Evolutionary conservation across 2,113 vertebrate species (phyloP), one percentile per base, ranked within the genome.

Genomic region (Geococcyx californianus): DNA sequence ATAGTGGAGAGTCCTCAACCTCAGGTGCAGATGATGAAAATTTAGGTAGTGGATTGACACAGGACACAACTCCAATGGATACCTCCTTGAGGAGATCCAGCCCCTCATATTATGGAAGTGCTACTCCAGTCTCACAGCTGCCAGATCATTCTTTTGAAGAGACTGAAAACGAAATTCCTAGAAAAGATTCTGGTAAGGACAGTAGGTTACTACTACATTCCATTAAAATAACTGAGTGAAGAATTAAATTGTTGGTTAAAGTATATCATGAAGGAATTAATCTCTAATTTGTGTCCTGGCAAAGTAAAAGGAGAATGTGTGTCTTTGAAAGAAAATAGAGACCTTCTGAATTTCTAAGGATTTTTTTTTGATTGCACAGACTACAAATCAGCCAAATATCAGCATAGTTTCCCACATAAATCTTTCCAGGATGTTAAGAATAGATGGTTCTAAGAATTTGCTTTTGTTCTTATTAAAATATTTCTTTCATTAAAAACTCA

Each of bases 1-100:
- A 96, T 10, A 40, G 69, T 0, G 94, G 95, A 10, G 95, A 95
- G 26, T 89, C 93, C 93, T 97, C 18, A 18, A 96, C 91, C 40
- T 97, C 87, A 13, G 64, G 90, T 28, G 16, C 6, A 2, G 94
- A 79, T 4, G 98, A 98, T 1, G 96, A 98, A 4, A 98, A 95
- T 6, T 45, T 76, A 21, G 98, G 97, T 2, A 98, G 97, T 8
- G 98, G 98, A 2, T 97, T 80, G 28, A 33, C 87, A 45, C 91
- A 96, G 8, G 98, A 98, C 26, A 97, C 93, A 66, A 96, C 95
- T 79, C 97, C 96, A 20, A 12, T 45, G 4, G 96, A 93, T 25
- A 84, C 96, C 45, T 95, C 29, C 63, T 45, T 97, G 82, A 84
- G 96, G 67, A 96, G 75, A 93, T 94, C 95, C 80, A 96, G 86